Evolutionary conservation across 2,888 invertebrate genomes (phyloP), one percentile per base, ranked within the genome.

Genomic region (Blastobasis lacticolella): DNA sequence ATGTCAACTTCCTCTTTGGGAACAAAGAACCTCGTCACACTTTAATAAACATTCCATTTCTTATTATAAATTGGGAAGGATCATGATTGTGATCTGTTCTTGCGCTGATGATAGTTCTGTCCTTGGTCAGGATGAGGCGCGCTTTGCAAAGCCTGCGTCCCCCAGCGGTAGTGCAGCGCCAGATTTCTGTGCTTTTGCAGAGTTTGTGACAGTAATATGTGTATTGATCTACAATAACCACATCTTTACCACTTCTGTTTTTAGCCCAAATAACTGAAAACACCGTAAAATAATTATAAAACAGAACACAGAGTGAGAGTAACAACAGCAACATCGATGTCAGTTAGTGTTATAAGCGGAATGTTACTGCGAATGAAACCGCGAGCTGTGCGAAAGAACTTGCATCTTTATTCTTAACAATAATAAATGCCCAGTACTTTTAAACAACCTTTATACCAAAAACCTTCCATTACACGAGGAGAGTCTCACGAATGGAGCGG

Each of bases 161-260:
- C 23, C 23, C 23, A 23, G 23, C 23, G 6, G 44, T 49, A 6
- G 56, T 54, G 48, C 69, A 71, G 4, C 61, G 50, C 69, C 69
- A 71, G 6, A 61, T 63, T 1, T 56, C 55, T 0, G 62, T 66
- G 36, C 37, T 59, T 5, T 4, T n/a, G n/a, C 36, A 23, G 37
- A 36, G 23, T 9, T 4, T n/a, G 8, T 57, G 54, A 10, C 52
- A 56, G 53, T 71, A 71, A 55, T 66, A 79, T 0, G 71, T 68
- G 53, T 57, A 75, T 0, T 71, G 67, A 4, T 70, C 50, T 3
- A 72, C 48, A 1, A 78, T 4, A 36, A 45, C 51, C 5, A 51
- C 5, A 8, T 44, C 37, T n/a, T 49, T 49, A 4, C 49, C 49
- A 38, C 6, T 6, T 5, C 38, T 6, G 6, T 49, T 49, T 6